Percentiles rank a stretch among this genome's conserved stretches.
Evolutionary conservation across 2,797 vertebrate species (phyloP).

Genomic region (Coreius guichenoti): DNA sequence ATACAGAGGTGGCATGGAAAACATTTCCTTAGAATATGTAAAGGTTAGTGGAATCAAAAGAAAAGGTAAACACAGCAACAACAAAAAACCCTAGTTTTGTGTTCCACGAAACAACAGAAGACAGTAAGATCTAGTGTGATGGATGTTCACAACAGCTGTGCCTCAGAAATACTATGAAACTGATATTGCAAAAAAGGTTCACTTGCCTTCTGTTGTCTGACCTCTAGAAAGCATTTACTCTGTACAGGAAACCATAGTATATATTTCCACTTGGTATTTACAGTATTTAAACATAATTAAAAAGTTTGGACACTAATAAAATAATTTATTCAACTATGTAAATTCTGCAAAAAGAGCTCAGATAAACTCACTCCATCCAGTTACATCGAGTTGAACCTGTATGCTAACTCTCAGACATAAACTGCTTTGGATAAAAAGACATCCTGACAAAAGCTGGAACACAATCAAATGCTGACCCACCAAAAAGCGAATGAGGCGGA

Average conservation of each 20-base stretch:
- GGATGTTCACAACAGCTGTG: slow-evolving; percentile 42
- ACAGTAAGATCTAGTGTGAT: neutral
- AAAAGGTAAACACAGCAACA: slow-evolving; percentile 2
- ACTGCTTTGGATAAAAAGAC: slow-evolving; percentile 32
- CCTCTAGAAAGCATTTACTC: neutral
- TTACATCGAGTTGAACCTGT: slow-evolving; percentile 8
- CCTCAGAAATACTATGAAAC: slow-evolving; percentile 32
- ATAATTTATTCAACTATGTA: neutral
- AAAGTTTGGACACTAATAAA: neutral
- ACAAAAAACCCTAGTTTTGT: neutral
- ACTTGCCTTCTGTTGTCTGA: slow-evolving; percentile 41
- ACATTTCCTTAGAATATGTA: slow-evolving; percentile 14
- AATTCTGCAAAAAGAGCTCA: neutral
- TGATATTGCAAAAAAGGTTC: slow-evolving; percentile 30
- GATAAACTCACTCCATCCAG: neutral
- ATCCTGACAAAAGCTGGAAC: slow-evolving; percentile 37
- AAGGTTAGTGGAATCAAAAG: neutral
- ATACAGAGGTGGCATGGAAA: neutral
- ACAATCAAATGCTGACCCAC: slow-evolving; percentile 35
- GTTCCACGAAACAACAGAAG: neutral
- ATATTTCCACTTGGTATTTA: neutral
- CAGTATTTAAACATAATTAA: neutral
- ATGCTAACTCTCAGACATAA: slow-evolving; percentile 10
- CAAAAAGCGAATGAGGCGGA: slow-evolving; percentile 29
- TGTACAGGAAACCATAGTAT: neutral